A percentile compares a stretch with the other conserved stretches of the same genome.
Evolutionary conservation across 1,140 invertebrate genomes (phyloP).

Genomic region (Drosophila serrata): DNA sequence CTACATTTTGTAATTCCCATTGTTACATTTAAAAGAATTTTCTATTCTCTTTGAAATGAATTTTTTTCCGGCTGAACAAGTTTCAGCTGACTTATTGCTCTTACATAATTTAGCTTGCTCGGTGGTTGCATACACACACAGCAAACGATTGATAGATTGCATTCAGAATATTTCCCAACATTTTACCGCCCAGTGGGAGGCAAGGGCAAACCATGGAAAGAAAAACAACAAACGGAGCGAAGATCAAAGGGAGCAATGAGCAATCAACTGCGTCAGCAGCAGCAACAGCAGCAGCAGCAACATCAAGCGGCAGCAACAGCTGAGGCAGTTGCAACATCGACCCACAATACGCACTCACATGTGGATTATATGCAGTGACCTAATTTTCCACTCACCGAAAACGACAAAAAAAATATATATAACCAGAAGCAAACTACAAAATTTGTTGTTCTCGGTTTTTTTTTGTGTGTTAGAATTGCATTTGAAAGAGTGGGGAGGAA

Average conservation of each 20-base stretch:
- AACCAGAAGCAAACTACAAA: constrained; percentile 44
- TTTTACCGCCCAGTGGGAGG: constrained; percentile 28
- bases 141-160: constrained; percentile 77
- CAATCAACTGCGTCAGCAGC: constrained; percentile 17
- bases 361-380: constrained; percentile 74
- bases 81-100: constrained; percentile 36
- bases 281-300: constrained; percentile 18
- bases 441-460: constrained; percentile 23
- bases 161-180: constrained; percentile 76
- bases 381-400: constrained; percentile 57
- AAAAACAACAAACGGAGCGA: constrained; percentile 44
- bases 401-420: constrained; percentile 11
- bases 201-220: constrained; percentile 11
- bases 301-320: constrained; percentile 22
- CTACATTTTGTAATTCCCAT: background rate
- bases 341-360: constrained; percentile 31
- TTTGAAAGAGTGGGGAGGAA: constrained; percentile 9
- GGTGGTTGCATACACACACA: constrained; percentile 57
- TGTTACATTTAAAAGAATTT: background rate
- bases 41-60: background rate
- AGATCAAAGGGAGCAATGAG: constrained; percentile 69
- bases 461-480: constrained; percentile 62
- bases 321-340: constrained; percentile 73
- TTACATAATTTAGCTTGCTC: constrained; percentile 65
- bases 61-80: constrained; percentile 8